Evolutionary conservation across 2,797 vertebrate genomes (phyloP), one percentile per base, ranked within the genome.

Genomic region (Sebastes iracundus): DNA sequence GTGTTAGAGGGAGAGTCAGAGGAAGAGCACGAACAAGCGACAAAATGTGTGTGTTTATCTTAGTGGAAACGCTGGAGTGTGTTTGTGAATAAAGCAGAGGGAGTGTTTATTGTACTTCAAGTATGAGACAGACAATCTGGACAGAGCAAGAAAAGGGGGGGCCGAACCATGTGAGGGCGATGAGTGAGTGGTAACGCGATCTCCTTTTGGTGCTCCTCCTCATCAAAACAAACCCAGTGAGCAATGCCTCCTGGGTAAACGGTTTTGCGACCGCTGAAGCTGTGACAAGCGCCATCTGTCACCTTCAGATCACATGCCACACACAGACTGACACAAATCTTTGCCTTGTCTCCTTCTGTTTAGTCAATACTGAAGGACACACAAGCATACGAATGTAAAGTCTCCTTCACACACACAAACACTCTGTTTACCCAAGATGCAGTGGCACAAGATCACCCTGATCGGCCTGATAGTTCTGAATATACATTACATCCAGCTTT

Each of bases 171-270:
- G 83, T 77, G 75, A 85, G 82, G 79, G 81, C 16, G 88, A 87
- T 82, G 93, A 94, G 81, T 87, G 90, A 93, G 85, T 1, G n/a
- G 94, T 96, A 96, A 96, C 10, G 22, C 16, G 64, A 95, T 93
- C 93, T 93, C 95, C 94, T 94, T 95, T 95, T 95, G 94, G 92
- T 91, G 91, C 85, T 94, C 77, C 89, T 91, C 89, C 90, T 93
- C 93, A 89, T 95, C 95, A 93, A 96, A 96, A 95, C 94, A 96
- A 95, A 94, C 91, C 88, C 83, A 52, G 85, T 61, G 88, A 91
- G 92, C 92, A 89, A 80, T 92, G 95, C 93, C 94, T 95, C 93
- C 94, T 95, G 95, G 95, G 93, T 95, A 96, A 95, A 96, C 92
- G 91, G 82, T 92, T 92, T 53, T 92, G 91, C 63, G 78, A 93